Evolutionary conservation across 2,888 invertebrate species (phyloP).

Genomic region (Myopa tessellatipennis): DNA sequence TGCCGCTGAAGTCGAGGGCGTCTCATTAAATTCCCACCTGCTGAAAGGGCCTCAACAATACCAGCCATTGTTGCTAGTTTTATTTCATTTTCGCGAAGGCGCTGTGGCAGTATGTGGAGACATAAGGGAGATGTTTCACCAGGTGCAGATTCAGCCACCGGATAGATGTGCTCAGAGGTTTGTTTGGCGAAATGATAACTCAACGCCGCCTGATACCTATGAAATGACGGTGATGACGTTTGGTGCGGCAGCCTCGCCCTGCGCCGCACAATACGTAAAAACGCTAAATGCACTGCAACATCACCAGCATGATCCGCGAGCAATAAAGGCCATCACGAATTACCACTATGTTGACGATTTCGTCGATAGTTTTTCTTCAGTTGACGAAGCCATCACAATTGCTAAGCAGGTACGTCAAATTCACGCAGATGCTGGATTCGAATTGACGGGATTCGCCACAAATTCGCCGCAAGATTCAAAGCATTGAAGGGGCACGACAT

Average conservation of each 20-base stretch:
- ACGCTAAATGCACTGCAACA: conserved; percentile 40
- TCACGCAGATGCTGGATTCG: no score
- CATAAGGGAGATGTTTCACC: conserved; percentile 55
- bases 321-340: conserved; percentile 39
- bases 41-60: conserved; percentile 57
- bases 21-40: conserved; percentile 32
- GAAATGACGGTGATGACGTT: conserved; percentile 49
- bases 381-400: no score
- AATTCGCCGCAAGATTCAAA: no score
- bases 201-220: conserved; percentile 36
- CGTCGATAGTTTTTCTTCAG: no score
- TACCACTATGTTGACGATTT: background rate
- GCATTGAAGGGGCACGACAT: no score
- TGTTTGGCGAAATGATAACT: conserved; percentile 51
- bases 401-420: no score
- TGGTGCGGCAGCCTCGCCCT: conserved; percentile 50
- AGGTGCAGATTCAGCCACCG: conserved; percentile 48
- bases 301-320: conserved; percentile 32
- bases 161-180: conserved; percentile 57
- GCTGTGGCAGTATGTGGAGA: conserved; percentile 55
- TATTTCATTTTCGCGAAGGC: conserved; percentile 60
- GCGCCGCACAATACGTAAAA: conserved; percentile 49
- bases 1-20: conserved; percentile 52
- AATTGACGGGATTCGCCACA: background rate
- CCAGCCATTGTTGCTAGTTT: conserved; percentile 55